Evolutionary conservation across 1,140 invertebrate species (phyloP), one percentile per base, ranked within the genome.

Genomic region (Penaeus japonicus): DNA sequence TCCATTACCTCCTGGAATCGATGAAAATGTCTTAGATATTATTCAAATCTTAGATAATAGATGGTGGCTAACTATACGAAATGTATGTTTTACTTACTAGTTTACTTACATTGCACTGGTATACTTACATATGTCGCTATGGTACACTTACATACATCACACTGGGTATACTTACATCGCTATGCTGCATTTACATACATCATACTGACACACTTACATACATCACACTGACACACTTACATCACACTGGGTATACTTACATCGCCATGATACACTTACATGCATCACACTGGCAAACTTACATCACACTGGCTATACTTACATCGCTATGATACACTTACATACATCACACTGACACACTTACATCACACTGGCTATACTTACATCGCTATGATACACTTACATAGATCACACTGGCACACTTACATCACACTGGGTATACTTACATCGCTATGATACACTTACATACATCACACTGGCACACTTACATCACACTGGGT

Each of bases 81-180:
- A n/a, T n/a, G n/a, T n/a, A n/a, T n/a, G n/a, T n/a, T n/a, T n/a
- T n/a, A n/a, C n/a, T n/a, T n/a, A n/a, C n/a, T n/a, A n/a, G n/a
- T n/a, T n/a, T 65, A 65, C 30, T 3, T 65, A 65, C 30, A 65
- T 65, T 24, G n/a, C n/a, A 24, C n/a, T 4, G 59, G 22, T 84
- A 12, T n/a, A 81, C 89, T 90, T 75, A 90, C 89, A 59, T 59
- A 1, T n/a, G 18, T n/a, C 57, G n/a, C n/a, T n/a, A n/a, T n/a
- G n/a, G 47, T 47, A 47, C 47, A 47, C 39, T 4, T 3, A 39
- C 39, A 39, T 10, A 10, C 62, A 4, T 3, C 39, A 39, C 39
- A 39, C 62, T 65, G 0, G 57, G 18, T 10, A 27, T 7, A 65
- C 27, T 24, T 17, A 20, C 27, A 65, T 65, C 10, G 10, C 22